These are phyloP conservation scores for Physella acuta DNA, from an alignment of 1,140 invertebrate species.

Conservation along the genomic window DNA sequence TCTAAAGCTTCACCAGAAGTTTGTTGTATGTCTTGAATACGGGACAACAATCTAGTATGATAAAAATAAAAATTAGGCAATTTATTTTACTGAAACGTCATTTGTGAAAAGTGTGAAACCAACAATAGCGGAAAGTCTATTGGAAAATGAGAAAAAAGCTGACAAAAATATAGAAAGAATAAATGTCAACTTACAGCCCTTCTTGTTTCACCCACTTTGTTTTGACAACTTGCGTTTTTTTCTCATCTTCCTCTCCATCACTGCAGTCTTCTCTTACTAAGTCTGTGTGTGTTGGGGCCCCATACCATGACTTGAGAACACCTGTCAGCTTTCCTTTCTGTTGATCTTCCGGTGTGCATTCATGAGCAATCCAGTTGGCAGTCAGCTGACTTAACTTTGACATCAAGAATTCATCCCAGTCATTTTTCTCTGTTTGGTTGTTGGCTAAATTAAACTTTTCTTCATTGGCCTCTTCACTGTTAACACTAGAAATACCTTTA, in stretches of 20 bases:
- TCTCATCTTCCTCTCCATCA: constrained; percentile 35
- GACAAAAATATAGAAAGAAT: not conserved
- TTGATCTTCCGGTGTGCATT: constrained; percentile 34
- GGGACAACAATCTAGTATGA: not conserved
- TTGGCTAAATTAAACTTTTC: not conserved
- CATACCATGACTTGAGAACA: constrained; percentile 46
- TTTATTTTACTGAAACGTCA: not conserved
- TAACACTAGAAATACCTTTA: not conserved
- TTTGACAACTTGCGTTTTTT: constrained; percentile 32
- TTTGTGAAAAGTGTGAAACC: not conserved
- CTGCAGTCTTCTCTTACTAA: constrained; percentile 45
- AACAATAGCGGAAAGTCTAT: not conserved
- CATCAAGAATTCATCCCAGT: constrained; percentile 55
- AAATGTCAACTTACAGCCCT: constrained; percentile 38
- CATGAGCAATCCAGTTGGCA: constrained; percentile 53
- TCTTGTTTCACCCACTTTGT: constrained; percentile 49
- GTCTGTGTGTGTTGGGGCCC: constrained; percentile 43
- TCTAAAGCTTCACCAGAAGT: constrained; percentile 33
- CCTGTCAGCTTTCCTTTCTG: constrained; percentile 38
- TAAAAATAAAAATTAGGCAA: not conserved
- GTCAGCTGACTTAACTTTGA: constrained; percentile 46
- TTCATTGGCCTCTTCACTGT: not conserved
- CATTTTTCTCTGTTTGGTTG: constrained; percentile 20
- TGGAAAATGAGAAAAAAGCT: not conserved
- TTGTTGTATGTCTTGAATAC: not conserved